Evolutionary conservation across 2,797 vertebrate species (phyloP), one percentile per base, ranked within the genome.

Genomic region (Antrozous pallidus): DNA sequence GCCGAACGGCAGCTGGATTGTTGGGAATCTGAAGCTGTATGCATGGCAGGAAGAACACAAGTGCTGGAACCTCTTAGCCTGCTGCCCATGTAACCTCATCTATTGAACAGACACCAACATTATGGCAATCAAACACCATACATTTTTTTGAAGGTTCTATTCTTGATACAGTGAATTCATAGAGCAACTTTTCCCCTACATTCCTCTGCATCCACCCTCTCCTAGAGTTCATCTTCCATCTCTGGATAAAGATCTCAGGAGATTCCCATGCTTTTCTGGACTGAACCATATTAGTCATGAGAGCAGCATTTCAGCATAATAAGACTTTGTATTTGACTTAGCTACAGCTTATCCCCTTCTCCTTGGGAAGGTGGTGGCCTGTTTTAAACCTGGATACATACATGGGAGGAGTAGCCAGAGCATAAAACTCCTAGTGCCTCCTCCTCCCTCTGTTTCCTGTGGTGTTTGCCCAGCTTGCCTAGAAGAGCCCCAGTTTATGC

Each of bases 11-110:
- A 31, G 11, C 17, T 45, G 28, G 36, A 4, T 6, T 11, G 58
- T 47, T 28, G 18, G 14, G 5, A 20, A 7, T 6, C 17, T 0
- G 3, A 45, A 38, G 26, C 31, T 0, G 1, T 17, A 6, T 24
- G 24, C 1, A 2, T 18, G 40, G 51, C 51, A 63, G 58, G 24
- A 81, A 81, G 51, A 63, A 18, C 38, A 24, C 1, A 0, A 22
- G 26, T 1, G 0, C 45, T 12, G 11, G 31, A 14, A 36, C 18
- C 28, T 54, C 56, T 24, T 65, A 36, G 20, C 20, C 7, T 24
- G 42, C 47, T 49, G 7, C 2, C n/a, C 12, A 10, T 36, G 6
- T 45, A 14, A 56, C 20, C 13, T 77, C 8, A 0, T 31, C 56
- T 80, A 18, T 54, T 58, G 16, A 18, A 51, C 26, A 9, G 16